phyloP scores from a whole-genome alignment of 2,797 vertebrate genomes.

The Chaenodraco wilsoni region DNA sequence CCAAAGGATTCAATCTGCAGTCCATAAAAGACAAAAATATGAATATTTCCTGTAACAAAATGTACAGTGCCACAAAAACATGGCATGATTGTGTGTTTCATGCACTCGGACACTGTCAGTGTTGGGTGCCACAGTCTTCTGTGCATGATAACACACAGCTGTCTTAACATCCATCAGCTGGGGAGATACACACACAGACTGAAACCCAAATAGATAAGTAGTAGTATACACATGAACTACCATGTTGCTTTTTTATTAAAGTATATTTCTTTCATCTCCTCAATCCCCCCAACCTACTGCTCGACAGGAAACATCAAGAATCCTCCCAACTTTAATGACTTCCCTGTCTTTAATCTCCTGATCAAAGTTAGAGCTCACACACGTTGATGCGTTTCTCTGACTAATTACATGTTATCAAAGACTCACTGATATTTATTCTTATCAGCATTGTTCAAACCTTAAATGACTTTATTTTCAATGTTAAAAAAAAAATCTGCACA shows the following conservation, averaged over 20 bases:
- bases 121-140: background rate
- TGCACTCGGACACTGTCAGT: background rate
- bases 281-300: constrained; percentile 11
- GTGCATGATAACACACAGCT: background rate
- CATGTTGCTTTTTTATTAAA: background rate
- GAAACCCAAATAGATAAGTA: background rate
- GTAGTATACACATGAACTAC: background rate
- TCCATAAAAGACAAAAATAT: background rate
- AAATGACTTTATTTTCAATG: background rate
- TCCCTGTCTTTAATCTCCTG: constrained; percentile 18
- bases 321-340: constrained; percentile 6
- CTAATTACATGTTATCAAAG: constrained; percentile 41
- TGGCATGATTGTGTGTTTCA: background rate
- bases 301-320: constrained; percentile 10
- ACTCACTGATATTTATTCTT: constrained; percentile 13
- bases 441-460: constrained; percentile 14
- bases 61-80: background rate
- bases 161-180: background rate
- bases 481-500: background rate
- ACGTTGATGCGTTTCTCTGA: constrained; percentile 10
- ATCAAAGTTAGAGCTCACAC: constrained; percentile 28
- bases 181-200: background rate
- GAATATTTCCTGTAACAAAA: background rate
- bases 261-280: constrained; percentile 13
- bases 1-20: background rate